These are phyloP conservation scores for Herpailurus yagouaroundi DNA, from an alignment of 2,113 vertebrate genomes.

Conservation along the genomic window DNA sequence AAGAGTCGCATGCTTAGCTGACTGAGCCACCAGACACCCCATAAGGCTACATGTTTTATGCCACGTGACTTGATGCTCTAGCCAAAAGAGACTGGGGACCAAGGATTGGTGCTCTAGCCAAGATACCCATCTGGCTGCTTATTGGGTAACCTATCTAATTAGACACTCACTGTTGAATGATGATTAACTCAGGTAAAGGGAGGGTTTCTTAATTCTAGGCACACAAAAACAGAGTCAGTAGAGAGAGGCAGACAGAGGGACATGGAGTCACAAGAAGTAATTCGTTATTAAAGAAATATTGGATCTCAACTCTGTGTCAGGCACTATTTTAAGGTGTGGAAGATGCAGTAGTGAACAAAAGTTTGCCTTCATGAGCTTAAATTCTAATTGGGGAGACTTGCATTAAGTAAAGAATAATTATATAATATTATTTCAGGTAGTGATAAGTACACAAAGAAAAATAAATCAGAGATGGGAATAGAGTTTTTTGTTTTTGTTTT, in stretches of 20 bases:
- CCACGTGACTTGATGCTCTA: background rate
- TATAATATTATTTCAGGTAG: background rate
- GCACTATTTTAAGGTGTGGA: background rate
- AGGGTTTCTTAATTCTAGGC: slow-evolving; percentile 34
- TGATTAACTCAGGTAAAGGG: background rate
- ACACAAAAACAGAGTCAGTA: slow-evolving; percentile 23
- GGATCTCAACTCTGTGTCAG: background rate
- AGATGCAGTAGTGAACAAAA: background rate
- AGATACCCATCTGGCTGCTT: background rate
- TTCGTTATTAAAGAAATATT: background rate
- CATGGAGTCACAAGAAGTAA: background rate
- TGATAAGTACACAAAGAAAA: slow-evolving; percentile 23
- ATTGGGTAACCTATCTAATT: background rate
- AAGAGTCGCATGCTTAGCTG: too few species aligned
- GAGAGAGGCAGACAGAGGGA: background rate
- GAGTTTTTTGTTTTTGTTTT: background rate
- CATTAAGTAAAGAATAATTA: background rate
- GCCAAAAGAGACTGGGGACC: background rate
- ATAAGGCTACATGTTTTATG: background rate
- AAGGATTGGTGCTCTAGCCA: background rate
- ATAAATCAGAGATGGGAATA: background rate
- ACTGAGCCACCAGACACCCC: too few species aligned
- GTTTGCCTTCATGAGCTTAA: background rate
- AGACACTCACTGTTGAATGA: background rate
- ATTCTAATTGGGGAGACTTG: background rate